Evolutionary conservation across 2,797 vertebrate species (phyloP).

Genomic region (Poecilia velifera): DNA sequence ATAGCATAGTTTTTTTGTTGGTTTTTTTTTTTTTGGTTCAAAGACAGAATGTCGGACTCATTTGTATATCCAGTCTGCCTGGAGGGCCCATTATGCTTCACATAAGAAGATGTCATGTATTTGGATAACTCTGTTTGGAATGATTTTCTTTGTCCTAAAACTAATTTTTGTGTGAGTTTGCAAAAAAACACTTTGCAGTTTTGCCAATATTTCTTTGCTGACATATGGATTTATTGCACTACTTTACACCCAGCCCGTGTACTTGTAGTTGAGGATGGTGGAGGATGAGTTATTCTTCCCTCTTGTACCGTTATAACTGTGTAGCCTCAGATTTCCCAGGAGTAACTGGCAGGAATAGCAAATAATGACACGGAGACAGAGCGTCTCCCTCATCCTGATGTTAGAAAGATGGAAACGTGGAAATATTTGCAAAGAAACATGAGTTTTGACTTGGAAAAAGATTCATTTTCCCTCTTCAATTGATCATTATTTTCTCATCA

Average conservation of each 20-base stretch:
- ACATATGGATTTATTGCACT: constrained; percentile 7
- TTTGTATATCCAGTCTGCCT: background rate
- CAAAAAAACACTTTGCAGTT: background rate
- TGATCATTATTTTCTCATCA: background rate
- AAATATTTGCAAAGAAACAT: background rate
- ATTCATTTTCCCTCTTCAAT: background rate
- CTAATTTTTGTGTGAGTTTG: background rate
- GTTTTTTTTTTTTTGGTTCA: background rate
- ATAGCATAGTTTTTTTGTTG: too few species aligned
- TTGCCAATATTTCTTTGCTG: background rate
- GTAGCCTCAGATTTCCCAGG: constrained; percentile 13
- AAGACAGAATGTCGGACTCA: background rate
- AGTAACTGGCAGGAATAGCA: background rate
- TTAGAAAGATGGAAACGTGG: background rate
- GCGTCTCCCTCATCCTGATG: background rate
- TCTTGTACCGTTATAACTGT: background rate
- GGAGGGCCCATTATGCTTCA: background rate
- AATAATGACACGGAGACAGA: background rate
- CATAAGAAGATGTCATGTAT: constrained; percentile 12
- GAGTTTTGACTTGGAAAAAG: background rate
- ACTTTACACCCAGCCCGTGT: background rate
- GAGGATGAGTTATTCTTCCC: constrained; percentile 4
- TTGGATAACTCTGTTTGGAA: background rate
- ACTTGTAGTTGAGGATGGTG: background rate
- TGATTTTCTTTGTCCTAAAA: constrained; percentile 3